phyloP scores from a whole-genome alignment of 2,113 vertebrate genomes.

The Trematomus loennbergii region DNA sequence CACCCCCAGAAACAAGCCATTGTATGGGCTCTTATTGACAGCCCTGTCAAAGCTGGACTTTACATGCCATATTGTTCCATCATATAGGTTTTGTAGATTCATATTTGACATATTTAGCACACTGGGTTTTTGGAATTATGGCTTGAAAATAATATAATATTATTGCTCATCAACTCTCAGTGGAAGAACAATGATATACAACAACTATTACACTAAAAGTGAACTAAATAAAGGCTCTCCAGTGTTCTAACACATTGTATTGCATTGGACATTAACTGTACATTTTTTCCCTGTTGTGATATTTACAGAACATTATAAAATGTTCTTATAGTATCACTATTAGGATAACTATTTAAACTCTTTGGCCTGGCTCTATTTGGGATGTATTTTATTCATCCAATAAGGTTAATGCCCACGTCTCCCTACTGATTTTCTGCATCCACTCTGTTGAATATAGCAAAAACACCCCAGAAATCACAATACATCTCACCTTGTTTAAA shows the following conservation, averaged over 20 bases:
- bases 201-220: no score
- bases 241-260: background rate
- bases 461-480: background rate
- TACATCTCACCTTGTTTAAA: background rate
- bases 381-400: background rate
- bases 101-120: background rate
- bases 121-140: background rate
- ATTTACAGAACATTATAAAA: no score
- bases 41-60: conserved; percentile 13
- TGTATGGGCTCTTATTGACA: conserved; percentile 31
- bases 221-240: no score
- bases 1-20: background rate
- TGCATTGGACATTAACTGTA: background rate
- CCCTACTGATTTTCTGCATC: background rate
- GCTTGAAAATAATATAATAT: background rate
- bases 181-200: no score
- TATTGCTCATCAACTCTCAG: background rate
- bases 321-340: background rate
- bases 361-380: background rate
- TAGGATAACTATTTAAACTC: background rate
- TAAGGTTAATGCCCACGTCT: background rate
- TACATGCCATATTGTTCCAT: background rate
- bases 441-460: background rate
- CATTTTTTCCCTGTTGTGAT: background rate
- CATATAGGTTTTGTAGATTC: background rate